Conservation (phyloP, 2,888 invertebrate genomes). For the Tipula lateralis region DNA sequence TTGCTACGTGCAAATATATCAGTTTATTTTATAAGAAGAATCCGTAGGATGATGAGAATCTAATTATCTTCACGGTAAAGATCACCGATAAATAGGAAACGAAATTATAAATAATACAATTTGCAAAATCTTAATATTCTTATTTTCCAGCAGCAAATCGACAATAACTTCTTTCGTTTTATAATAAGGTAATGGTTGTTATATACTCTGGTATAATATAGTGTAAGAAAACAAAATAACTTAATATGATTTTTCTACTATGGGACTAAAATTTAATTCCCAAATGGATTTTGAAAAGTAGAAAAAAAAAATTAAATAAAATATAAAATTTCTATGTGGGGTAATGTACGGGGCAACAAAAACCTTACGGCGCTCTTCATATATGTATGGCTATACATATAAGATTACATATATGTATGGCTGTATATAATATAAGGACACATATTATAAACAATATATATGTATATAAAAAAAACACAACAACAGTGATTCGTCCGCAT, state of each 20-base stretch:
- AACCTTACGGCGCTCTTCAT: neutral
- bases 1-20: too few relatives aligned
- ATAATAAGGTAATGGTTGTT: neutral
- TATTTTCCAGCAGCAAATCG: neutral
- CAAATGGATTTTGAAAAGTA: neutral
- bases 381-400: neutral
- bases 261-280: neutral
- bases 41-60: neutral
- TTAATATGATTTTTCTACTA: neutral
- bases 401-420: neutral
- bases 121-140: neutral
- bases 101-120: neutral
- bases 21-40: neutral
- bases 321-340: neutral
- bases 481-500: neutral
- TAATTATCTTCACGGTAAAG: neutral
- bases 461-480: neutral
- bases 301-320: neutral
- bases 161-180: neutral
- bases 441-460: neutral
- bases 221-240: neutral
- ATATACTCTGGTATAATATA: too few relatives aligned
- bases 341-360: neutral
- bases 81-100: neutral
- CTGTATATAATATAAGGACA: neutral